Evolutionary conservation across 2,113 vertebrate species (phyloP), one percentile per base, ranked within the genome.

Genomic region (Parus major): DNA sequence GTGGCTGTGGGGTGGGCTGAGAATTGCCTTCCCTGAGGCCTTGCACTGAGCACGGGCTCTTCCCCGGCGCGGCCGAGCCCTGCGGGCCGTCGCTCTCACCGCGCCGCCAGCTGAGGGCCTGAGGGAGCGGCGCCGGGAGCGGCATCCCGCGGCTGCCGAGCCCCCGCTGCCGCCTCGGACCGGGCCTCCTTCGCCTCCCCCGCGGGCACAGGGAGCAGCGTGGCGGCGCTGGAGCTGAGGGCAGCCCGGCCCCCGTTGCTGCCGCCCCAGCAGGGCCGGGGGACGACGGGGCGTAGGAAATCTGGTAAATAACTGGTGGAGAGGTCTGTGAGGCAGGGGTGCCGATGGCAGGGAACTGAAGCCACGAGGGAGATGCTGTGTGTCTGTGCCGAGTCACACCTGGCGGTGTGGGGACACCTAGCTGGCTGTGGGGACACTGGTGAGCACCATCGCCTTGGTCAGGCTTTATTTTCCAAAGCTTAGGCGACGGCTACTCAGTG

Each of bases 301-400:
- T 7, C 14, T 4, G 42, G 23, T 11, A 55, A 31, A 2, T 4
- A 2, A 0, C 16, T 3, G 33, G 44, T 4, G 24, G 15, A 29
- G 22, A 19, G 25, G 16, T 20, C 6, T 20, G 46, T 46, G 50
- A 35, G 41, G n/a, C 41, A 25, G 8, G 15, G 22, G 11, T 33
- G 49, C 53, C 14, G 14, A 15, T 8, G 53, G 20, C 70, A 5
- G 57, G 50, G n/a, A 31, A 24, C 11, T 20, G 68, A 52, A 73
- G 57, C 23, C 15, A 4, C 28, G 31, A 11, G 16, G 22, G 9
- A 2, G 1, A 10, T 28, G 39, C 6, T 9, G 14, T 7, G 17
- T 20, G 11, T 2, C 2, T 1, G 1, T 17, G 10, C 15, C 2
- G 5, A 24, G 33, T 18, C 41, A 19, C 15, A 6, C 1, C n/a